phyloP scores from a whole-genome alignment of 2,888 invertebrate species.

The Hyalella azteca region DNA sequence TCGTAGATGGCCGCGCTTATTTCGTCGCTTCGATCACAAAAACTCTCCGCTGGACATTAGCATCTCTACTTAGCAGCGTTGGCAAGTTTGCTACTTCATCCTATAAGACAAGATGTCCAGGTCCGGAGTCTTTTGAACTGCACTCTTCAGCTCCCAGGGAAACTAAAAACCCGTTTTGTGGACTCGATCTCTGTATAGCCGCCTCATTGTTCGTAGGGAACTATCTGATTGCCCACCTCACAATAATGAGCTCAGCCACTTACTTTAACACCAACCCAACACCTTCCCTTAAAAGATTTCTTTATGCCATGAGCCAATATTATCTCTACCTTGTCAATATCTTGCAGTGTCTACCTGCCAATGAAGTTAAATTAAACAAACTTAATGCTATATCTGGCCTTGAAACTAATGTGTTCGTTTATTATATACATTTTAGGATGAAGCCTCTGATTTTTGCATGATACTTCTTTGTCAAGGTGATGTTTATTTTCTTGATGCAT shows the following conservation, averaged over 20 bases:
- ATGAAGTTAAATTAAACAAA: too few relatives aligned
- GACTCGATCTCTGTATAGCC: constrained; percentile 32
- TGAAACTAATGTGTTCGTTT: too few relatives aligned
- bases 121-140: constrained; percentile 13
- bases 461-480: too few relatives aligned
- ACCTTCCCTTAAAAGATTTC: constrained; percentile 12
- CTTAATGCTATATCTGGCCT: not conserved
- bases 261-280: constrained; percentile 28
- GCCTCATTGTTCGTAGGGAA: constrained; percentile 28
- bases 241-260: constrained; percentile 21
- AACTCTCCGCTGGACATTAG: constrained; percentile 25
- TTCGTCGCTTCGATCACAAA: not conserved
- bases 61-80: constrained; percentile 15
- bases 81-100: constrained; percentile 26
- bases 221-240: constrained; percentile 35
- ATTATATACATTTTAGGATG: too few relatives aligned
- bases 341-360: too few relatives aligned
- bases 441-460: too few relatives aligned
- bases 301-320: too few relatives aligned
- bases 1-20: not conserved
- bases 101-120: constrained; percentile 24
- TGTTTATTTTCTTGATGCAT: too few relatives aligned
- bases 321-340: too few relatives aligned
- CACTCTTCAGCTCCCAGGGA: constrained; percentile 13
- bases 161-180: constrained; percentile 31